Percentiles rank a stretch among this genome's conserved stretches.
phyloP scores from a whole-genome alignment of 2,888 invertebrate species.

The Patella depressa region DNA sequence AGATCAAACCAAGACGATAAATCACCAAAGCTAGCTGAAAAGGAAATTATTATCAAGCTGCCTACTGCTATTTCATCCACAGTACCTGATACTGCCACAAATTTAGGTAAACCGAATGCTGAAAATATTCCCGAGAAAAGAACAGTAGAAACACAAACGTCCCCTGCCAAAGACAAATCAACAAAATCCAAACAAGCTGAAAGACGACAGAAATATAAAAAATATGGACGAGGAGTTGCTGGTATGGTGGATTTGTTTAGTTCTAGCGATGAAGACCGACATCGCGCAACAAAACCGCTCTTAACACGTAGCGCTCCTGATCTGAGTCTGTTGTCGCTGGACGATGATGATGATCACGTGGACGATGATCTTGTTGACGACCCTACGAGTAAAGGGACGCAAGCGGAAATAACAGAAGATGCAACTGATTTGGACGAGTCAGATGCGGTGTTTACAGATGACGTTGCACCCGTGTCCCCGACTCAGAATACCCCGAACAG shows the following conservation, averaged over 20 bases:
- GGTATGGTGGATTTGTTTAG: constrained; percentile 59
- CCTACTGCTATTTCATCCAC: background rate
- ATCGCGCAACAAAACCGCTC: constrained; percentile 38
- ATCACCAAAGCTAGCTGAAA: background rate
- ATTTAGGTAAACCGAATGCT: constrained; percentile 6
- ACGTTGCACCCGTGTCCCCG: background rate
- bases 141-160: constrained; percentile 47
- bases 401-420: constrained; percentile 14
- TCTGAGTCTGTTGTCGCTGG: constrained; percentile 45
- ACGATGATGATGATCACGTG: constrained; percentile 32
- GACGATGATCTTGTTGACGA: constrained; percentile 29
- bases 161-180: constrained; percentile 19
- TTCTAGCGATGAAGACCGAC: constrained; percentile 56
- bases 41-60: background rate
- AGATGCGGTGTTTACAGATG: background rate
- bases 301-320: constrained; percentile 65
- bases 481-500: background rate
- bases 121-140: constrained; percentile 27
- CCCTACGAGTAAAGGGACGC: constrained; percentile 9
- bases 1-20: background rate
- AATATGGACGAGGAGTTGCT: constrained; percentile 50
- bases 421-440: constrained; percentile 14
- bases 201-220: constrained; percentile 18
- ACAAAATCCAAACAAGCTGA: constrained; percentile 15
- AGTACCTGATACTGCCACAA: background rate